phyloP scores from a whole-genome alignment of 2,113 vertebrate species.

The Corvus moneduloides region DNA sequence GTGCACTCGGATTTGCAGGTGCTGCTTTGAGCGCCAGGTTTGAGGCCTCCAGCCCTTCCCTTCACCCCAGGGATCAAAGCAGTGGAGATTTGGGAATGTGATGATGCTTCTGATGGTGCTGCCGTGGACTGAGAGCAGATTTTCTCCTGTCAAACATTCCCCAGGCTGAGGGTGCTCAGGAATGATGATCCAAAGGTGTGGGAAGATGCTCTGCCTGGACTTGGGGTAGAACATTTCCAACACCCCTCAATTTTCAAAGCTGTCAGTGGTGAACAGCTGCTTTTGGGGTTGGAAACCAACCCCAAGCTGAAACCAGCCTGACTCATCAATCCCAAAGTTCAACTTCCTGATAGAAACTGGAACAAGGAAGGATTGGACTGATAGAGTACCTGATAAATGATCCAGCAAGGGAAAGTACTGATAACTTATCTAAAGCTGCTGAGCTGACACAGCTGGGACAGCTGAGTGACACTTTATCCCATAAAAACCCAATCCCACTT shows the following conservation, averaged over 20 bases:
- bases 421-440: neutral
- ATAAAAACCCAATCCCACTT: neutral
- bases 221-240: neutral
- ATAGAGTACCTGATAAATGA: neutral
- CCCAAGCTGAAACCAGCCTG: neutral
- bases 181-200: neutral
- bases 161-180: neutral
- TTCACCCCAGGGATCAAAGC: neutral
- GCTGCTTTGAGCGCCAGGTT: neutral
- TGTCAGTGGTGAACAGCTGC: accelerated
- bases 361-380: neutral
- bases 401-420: neutral
- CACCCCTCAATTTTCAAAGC: neutral
- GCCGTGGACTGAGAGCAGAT: accelerated
- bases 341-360: accelerated
- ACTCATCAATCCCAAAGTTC: neutral
- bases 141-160: neutral
- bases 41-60: neutral
- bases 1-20: accelerated
- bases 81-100: neutral
- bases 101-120: neutral
- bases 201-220: neutral
- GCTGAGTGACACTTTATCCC: neutral
- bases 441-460: neutral
- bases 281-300: neutral